Percentiles rank a stretch among this genome's conserved stretches.
Evolutionary conservation across 2,797 vertebrate genomes (phyloP).

Genomic region (Craterocephalus amniculus): DNA sequence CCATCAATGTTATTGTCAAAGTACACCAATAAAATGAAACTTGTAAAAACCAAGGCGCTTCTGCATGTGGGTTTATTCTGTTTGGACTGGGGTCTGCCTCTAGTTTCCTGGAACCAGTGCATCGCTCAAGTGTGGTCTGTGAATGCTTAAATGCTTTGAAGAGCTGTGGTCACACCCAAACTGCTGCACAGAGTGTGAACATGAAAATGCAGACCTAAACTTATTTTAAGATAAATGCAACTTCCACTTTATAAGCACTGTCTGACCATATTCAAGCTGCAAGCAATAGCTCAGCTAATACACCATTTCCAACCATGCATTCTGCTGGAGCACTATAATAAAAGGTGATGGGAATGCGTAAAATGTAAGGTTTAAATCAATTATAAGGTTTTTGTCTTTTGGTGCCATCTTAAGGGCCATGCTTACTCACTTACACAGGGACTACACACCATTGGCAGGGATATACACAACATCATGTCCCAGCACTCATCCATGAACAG

Average conservation of each 20-base stretch:
- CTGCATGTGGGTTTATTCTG: not conserved
- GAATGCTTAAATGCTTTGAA: slow-evolving; percentile 6
- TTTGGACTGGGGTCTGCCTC: not conserved
- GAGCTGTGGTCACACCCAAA: not conserved
- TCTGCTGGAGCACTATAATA: not conserved
- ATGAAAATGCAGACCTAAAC: not conserved
- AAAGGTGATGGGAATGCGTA: not conserved
- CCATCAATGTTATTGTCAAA: slow-evolving; percentile 83
- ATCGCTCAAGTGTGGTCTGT: not conserved
- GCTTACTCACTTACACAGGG: not conserved
- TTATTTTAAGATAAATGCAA: slow-evolving; percentile 19
- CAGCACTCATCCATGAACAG: slow-evolving; percentile 26
- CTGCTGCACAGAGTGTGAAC: not conserved
- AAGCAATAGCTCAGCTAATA: not conserved
- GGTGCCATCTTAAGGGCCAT: slow-evolving; percentile 10
- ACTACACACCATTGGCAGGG: not conserved
- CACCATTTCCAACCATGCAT: not conserved
- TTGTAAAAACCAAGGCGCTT: slow-evolving; percentile 58
- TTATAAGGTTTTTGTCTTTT: slow-evolving; percentile 2
- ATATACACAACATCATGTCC: slow-evolving; percentile 26
- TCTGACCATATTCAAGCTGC: slow-evolving; percentile 11
- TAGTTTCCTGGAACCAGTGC: not conserved
- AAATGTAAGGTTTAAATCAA: slow-evolving; percentile 1
- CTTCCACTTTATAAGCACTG: slow-evolving; percentile 14
- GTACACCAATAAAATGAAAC: slow-evolving; percentile 82